phyloP scores from a whole-genome alignment of 2,888 invertebrate genomes.

The Ptychoptera albimana region DNA sequence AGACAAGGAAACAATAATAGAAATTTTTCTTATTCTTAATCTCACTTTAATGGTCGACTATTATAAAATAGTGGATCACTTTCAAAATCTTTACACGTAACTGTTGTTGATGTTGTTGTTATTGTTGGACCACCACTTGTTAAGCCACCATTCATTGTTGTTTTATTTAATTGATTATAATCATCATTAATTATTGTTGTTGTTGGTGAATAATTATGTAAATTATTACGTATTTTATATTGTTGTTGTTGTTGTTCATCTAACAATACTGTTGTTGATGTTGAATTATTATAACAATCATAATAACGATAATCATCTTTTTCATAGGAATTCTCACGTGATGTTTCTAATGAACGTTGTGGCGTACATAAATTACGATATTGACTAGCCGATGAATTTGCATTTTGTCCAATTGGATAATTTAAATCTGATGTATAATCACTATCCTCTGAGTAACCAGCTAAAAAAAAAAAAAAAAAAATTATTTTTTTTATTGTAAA shows the following conservation, averaged over 20 bases:
- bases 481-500: constrained; percentile 12
- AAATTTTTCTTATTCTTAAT: no score
- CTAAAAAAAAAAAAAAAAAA: constrained; percentile 35
- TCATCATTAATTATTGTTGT: neutral
- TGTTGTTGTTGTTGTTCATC: constrained; percentile 10
- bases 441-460: constrained; percentile 90
- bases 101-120: constrained; percentile 13
- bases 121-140: neutral
- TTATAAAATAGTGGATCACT: constrained; percentile 63
- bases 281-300: constrained; percentile 8
- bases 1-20: no score
- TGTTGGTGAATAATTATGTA: neutral
- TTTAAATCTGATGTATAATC: constrained; percentile 95
- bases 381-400: constrained; percentile 85
- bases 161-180: neutral
- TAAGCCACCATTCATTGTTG: neutral
- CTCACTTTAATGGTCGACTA: constrained; percentile 50
- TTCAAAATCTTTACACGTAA: constrained; percentile 27
- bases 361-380: constrained; percentile 22
- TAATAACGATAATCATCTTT: constrained; percentile 48
- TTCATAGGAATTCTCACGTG: constrained; percentile 70
- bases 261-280: constrained; percentile 12
- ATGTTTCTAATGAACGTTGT: constrained; percentile 56
- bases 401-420: constrained; percentile 72
- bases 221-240: neutral